Evolutionary conservation across 2,797 vertebrate genomes (phyloP), one percentile per base, ranked within the genome.

Genomic region (Cetoscarus ocellatus): DNA sequence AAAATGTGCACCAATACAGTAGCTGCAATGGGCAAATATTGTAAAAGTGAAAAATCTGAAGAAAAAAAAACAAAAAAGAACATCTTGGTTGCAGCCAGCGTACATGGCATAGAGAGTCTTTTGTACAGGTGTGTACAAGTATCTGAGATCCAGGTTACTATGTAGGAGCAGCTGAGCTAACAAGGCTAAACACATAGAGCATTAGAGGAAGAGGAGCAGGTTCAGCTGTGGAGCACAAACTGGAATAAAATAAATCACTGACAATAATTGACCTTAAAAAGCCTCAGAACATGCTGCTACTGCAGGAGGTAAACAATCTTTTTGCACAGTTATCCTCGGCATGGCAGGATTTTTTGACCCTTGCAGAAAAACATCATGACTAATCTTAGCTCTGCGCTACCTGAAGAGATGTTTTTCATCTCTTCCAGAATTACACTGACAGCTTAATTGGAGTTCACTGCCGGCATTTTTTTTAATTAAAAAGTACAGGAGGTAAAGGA

Each of bases 371-470:
- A 58, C 73, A 34, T 35, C 42, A 38, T 10, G 27, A 68, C 65
- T 55, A 63, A 34, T n/a, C 15, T 63, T 40, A 60, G 19, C 50
- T 13, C 14, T 61, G 11, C 61, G 61, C 43, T 49, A 68, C 56
- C 71, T 76, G 49, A 10, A 70, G n/a, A 45, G 53, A 27, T 51
- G 51, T 67, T 72, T 75, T 56, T 39, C 42, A 64, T 62, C 56
- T 73, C 3, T 10, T 49, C 17, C 10, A 60, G 35, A 85, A 83
- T 89, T 61, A 74, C 39, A 19, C 27, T 69, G 83, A 82, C 77
- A 83, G 53, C 64, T 76, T 82, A 86, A 88, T 83, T 88, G 65
- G 50, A 79, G 69, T 61, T 62, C 3, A 34, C 42, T 50, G 42
- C 36, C 55, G 63, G 44, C 1, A 50, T 9, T 27, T 51, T 69